These are phyloP conservation scores for Petrosia ficiformis DNA, from an alignment of 37 sponge, comb jelly and placozoan species.

Conservation along the genomic window DNA sequence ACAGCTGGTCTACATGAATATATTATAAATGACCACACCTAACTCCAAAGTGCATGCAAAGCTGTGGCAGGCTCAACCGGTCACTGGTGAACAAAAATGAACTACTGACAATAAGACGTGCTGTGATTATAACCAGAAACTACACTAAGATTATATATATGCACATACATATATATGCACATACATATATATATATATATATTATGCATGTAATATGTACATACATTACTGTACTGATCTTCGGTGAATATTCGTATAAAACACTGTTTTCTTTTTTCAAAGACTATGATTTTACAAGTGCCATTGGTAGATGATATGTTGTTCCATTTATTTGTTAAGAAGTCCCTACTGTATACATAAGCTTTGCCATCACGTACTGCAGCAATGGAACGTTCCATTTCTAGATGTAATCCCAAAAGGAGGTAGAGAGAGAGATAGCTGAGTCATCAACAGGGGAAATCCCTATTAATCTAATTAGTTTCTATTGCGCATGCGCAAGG, in stretches of 20 bases:
- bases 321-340: slow-evolving; percentile 13
- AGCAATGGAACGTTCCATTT: background rate
- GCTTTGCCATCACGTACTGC: background rate
- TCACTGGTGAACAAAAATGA: too few relatives aligned
- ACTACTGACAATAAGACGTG: too few relatives aligned
- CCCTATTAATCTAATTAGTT: background rate
- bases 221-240: too few relatives aligned
- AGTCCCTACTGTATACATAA: slow-evolving; percentile 20
- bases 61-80: too few relatives aligned
- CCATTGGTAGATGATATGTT: background rate
- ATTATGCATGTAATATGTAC: too few relatives aligned
- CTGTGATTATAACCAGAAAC: too few relatives aligned
- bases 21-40: too few relatives aligned
- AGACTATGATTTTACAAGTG: background rate
- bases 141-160: background rate
- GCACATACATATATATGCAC: slow-evolving; percentile 16
- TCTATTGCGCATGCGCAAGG: background rate
- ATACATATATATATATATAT: background rate
- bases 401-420: too few relatives aligned
- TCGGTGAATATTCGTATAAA: slow-evolving; percentile 43
- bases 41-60: too few relatives aligned
- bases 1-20: too few relatives aligned
- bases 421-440: too few relatives aligned
- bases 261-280: slow-evolving; percentile 39
- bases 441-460: background rate